phyloP scores from a whole-genome alignment of 2,797 vertebrate species.

The Xiphorhynchus erythropygius region DNA sequence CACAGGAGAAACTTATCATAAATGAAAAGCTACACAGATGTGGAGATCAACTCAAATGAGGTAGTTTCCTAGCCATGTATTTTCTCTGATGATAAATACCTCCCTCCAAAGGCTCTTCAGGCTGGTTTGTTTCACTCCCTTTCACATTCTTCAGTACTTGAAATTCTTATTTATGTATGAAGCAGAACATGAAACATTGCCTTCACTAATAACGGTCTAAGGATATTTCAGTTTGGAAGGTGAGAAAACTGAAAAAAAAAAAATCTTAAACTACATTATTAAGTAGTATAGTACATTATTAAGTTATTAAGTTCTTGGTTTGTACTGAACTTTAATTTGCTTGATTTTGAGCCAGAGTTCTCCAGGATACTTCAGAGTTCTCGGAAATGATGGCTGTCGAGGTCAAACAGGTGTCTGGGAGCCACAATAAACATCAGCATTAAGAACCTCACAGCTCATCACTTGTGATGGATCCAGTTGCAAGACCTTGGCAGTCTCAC shows the following conservation, averaged over 20 bases:
- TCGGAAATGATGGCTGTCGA: rapidly evolving
- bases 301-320: neutral
- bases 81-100: neutral
- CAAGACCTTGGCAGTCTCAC: neutral
- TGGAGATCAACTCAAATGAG: neutral
- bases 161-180: neutral
- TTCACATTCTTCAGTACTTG: neutral
- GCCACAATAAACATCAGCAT: neutral
- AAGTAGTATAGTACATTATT: too few species aligned
- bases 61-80: neutral
- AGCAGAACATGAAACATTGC: neutral
- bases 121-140: neutral
- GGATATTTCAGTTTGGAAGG: neutral
- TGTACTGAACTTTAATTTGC: neutral
- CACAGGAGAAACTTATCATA: neutral
- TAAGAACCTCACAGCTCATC: neutral
- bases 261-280: neutral
- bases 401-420: neutral
- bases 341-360: neutral
- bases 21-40: neutral
- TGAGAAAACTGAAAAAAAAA: neutral
- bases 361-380: neutral
- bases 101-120: neutral
- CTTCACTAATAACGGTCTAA: neutral
- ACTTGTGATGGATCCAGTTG: neutral